These are phyloP conservation scores for Puntigrus tetrazona DNA, from an alignment of 2,113 vertebrate genomes.

Conservation along the genomic window DNA sequence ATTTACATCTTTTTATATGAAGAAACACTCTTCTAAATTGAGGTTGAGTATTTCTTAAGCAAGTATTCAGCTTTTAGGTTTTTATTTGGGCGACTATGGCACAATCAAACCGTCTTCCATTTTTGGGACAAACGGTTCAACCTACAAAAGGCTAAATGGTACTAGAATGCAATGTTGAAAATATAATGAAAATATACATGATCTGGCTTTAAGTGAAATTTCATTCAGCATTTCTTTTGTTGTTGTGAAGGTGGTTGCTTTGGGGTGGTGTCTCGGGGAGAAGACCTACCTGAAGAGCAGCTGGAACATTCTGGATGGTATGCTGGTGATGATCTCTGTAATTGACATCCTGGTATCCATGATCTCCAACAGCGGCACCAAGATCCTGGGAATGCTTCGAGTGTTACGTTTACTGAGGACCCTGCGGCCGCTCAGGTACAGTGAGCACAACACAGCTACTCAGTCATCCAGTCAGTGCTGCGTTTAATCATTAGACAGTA, in stretches of 20 bases:
- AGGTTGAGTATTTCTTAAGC: not conserved
- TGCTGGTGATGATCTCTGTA: constrained; percentile 94
- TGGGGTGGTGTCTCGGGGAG: constrained; percentile 92
- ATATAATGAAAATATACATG: not conserved
- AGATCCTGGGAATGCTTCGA: constrained; percentile 95
- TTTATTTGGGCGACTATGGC: not conserved
- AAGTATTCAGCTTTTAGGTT: not conserved
- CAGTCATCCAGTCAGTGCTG: not conserved
- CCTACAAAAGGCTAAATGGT: not conserved
- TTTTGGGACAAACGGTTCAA: not conserved
- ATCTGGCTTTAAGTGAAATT: not conserved
- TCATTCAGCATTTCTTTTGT: not conserved
- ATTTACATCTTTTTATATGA: too few species aligned
- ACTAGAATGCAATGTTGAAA: not conserved
- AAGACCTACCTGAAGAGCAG: constrained; percentile 93
- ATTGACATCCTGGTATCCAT: constrained; percentile 95
- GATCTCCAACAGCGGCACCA: constrained; percentile 92
- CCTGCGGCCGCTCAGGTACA: constrained; percentile 88
- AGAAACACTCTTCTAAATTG: too few species aligned
- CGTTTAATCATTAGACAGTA: not conserved
- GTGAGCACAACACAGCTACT: not conserved
- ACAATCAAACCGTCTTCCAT: not conserved
- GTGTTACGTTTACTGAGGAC: constrained; percentile 93
- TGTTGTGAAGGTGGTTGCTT: constrained; percentile 83
- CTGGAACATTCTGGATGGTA: constrained; percentile 96